phyloP scores from a whole-genome alignment of 2,888 invertebrate species.

The Strigamia transsilvanica region DNA sequence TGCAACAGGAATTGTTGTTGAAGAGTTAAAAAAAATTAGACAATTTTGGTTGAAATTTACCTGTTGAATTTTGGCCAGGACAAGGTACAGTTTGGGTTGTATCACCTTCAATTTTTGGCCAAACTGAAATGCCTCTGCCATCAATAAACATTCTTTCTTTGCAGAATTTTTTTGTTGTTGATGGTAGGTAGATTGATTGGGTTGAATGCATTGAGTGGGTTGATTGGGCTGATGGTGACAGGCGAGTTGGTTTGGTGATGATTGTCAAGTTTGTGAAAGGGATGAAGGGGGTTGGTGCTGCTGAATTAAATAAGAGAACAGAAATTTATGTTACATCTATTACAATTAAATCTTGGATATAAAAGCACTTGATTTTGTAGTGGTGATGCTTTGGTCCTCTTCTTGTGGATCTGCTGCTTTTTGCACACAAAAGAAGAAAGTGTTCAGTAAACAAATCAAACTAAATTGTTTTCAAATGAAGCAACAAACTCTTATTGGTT shows the following conservation, averaged over 20 bases:
- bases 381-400: background rate
- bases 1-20: background rate
- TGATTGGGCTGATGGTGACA: background rate
- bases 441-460: background rate
- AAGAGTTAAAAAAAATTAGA: background rate
- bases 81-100: background rate
- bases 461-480: background rate
- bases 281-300: background rate
- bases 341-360: background rate
- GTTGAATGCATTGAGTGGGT: background rate
- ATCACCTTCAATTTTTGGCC: background rate
- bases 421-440: background rate
- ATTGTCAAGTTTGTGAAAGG: constrained; percentile 1
- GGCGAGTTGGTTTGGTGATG: background rate
- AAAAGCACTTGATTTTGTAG: background rate
- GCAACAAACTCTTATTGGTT: background rate
- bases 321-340: background rate
- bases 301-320: background rate
- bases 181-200: background rate
- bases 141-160: constrained; percentile 13
- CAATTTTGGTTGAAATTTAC: background rate
- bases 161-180: background rate
- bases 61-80: background rate
- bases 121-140: background rate
- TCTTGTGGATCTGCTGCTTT: background rate